Conservation (phyloP, 1,140 invertebrate genomes). For the Caenorhabditis tropicalis region DNA sequence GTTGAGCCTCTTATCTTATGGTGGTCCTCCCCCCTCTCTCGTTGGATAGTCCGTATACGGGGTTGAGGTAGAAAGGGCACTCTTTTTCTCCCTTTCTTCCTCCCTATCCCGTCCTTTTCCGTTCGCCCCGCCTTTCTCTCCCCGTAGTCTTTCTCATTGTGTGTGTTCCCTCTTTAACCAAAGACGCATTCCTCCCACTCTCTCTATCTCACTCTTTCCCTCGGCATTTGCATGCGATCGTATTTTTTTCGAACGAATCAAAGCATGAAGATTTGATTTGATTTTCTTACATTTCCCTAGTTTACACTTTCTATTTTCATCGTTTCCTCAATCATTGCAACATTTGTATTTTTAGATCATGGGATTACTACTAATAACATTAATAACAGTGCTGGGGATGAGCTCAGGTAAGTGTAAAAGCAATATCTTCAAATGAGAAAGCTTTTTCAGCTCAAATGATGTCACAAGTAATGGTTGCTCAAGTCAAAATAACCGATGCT, state of each 20-base stretch:
- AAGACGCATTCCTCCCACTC: constrained; percentile 16
- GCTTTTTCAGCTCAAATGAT: constrained; percentile 46
- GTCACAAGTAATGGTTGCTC: constrained; percentile 53
- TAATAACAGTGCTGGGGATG: not conserved
- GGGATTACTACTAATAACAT: not conserved
- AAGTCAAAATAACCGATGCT: constrained; percentile 69
- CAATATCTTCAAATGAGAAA: not conserved
- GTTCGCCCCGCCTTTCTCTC: constrained; percentile 4
- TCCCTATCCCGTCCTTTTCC: not conserved
- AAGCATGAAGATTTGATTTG: constrained; percentile 41
- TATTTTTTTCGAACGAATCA: constrained; percentile 39
- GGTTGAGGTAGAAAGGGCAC: not conserved
- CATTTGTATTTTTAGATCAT: not conserved
- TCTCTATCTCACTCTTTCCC: not conserved
- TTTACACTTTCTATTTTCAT: not conserved
- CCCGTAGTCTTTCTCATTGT: constrained; percentile 18
- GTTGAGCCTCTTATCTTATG: constrained; percentile 36
- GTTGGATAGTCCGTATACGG: constrained; percentile 19
- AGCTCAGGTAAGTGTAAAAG: not conserved
- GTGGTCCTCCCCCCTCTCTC: not conserved
- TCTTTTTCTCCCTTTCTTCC: not conserved
- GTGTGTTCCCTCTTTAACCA: not conserved
- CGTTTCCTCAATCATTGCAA: not conserved
- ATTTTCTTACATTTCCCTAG: constrained; percentile 12
- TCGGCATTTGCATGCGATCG: constrained; percentile 39